Evolutionary conservation across 2,797 vertebrate species (phyloP).

Genomic region (Podarcis siculus): DNA sequence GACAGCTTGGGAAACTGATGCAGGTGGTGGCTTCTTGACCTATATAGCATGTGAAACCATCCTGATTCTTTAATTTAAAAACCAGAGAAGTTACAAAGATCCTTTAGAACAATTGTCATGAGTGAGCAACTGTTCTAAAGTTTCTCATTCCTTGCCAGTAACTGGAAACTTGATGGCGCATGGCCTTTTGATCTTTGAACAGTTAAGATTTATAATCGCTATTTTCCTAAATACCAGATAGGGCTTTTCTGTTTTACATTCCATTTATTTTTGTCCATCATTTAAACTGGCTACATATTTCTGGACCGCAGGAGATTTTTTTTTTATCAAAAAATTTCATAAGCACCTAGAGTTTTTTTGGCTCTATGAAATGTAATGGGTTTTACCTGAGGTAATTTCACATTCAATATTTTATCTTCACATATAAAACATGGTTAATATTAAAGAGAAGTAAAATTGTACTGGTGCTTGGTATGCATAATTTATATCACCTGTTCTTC

Average conservation of each 20-base stretch:
- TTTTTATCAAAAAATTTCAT: conserved; percentile 55
- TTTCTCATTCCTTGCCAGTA: conserved; percentile 62
- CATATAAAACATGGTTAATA: conserved; percentile 60
- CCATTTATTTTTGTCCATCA: conserved; percentile 42
- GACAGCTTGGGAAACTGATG: not conserved
- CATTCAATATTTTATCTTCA: conserved; percentile 69
- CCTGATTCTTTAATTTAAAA: not conserved
- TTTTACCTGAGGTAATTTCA: conserved; percentile 68
- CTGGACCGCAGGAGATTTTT: conserved; percentile 31
- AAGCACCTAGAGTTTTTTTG: conserved; percentile 46
- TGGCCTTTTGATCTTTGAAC: conserved; percentile 61
- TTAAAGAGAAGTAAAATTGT: conserved; percentile 64
- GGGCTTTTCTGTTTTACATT: conserved; percentile 58
- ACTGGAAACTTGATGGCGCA: conserved; percentile 54
- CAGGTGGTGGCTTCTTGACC: not conserved
- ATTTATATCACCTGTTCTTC: conserved; percentile 52
- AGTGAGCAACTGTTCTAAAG: conserved; percentile 56
- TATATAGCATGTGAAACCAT: not conserved
- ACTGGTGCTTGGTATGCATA: conserved; percentile 60
- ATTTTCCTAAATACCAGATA: conserved; percentile 64
- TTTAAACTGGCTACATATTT: conserved; percentile 51
- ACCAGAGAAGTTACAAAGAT: not conserved
- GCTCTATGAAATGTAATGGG: conserved; percentile 50
- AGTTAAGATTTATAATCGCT: conserved; percentile 60
- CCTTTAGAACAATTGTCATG: conserved; percentile 23